Evolutionary conservation across 2,113 vertebrate genomes (phyloP).

Genomic region (human): DNA sequence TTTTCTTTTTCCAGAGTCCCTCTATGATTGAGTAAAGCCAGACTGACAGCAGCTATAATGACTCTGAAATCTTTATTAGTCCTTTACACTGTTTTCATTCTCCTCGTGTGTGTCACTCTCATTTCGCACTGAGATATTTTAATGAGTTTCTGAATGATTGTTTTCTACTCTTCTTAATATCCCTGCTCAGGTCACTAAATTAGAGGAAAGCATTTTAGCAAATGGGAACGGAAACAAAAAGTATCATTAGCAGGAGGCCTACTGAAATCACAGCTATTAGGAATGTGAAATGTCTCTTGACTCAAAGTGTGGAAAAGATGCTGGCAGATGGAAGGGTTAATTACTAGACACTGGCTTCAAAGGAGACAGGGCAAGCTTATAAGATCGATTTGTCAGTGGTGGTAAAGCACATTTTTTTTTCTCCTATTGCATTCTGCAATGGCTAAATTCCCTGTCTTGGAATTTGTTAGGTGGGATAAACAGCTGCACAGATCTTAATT

Average conservation of each 20-base stretch:
- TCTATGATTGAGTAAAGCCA: not conserved
- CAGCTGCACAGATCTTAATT: not conserved
- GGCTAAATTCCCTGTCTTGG: not conserved
- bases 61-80: slow-evolving; percentile 65
- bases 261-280: slow-evolving; percentile 65
- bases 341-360: slow-evolving; percentile 66
- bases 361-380: slow-evolving; percentile 15
- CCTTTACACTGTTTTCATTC: slow-evolving; percentile 24
- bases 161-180: slow-evolving; percentile 77
- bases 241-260: slow-evolving; percentile 56
- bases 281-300: slow-evolving; percentile 53
- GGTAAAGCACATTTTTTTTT: not conserved
- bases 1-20: not conserved
- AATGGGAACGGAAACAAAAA: slow-evolving; percentile 28
- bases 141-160: slow-evolving; percentile 77
- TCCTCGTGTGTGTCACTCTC: slow-evolving; percentile 3
- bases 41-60: not conserved
- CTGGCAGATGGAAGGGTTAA: slow-evolving; percentile 74
- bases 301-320: slow-evolving; percentile 53
- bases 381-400: slow-evolving; percentile 41
- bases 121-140: slow-evolving; percentile 64
- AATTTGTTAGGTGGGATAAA: not conserved
- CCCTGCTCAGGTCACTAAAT: slow-evolving; percentile 69
- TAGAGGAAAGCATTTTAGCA: slow-evolving; percentile 60
- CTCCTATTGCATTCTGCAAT: not conserved